A percentile compares a stretch with the other conserved stretches of the same genome.
Conservation (phyloP, 2,888 invertebrate genomes). For the Lepidocyrtoides sp. region DNA sequence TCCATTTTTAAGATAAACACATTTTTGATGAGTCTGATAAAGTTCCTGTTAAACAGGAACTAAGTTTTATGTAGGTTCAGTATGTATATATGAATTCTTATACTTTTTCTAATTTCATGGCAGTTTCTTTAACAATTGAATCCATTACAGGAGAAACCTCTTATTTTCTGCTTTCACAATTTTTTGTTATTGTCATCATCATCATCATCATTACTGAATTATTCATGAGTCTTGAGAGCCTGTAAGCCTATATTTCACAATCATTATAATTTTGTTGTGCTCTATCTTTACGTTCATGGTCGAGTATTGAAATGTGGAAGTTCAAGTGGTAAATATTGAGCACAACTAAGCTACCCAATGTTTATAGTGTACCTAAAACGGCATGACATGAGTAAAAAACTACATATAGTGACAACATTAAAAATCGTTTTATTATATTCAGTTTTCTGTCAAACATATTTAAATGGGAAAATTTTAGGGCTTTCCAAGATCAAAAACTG, state of each 20-base stretch:
- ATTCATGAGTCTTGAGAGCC: slow-evolving; percentile 44
- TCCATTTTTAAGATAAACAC: no score
- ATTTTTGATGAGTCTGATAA: no score
- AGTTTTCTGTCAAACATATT: no score
- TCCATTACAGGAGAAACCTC: slow-evolving; percentile 31
- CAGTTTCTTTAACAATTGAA: neutral
- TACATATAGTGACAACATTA: no score
- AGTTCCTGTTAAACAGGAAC: no score
- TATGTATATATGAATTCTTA: no score
- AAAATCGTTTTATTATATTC: no score
- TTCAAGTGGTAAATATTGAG: neutral
- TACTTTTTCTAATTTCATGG: slow-evolving; percentile 28
- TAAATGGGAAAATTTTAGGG: no score
- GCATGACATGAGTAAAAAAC: no score
- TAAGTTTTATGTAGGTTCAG: no score
- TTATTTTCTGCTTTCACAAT: neutral
- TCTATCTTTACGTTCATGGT: neutral
- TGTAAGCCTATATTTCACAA: neutral
- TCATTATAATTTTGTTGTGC: slow-evolving; percentile 2
- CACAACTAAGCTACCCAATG: neutral
- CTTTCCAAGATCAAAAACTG: no score
- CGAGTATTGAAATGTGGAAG: slow-evolving; percentile 14
- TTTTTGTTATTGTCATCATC: neutral
- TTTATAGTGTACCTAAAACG: no score
- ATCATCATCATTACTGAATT: slow-evolving; percentile 8